Evolutionary conservation across 2,797 vertebrate species (phyloP), one percentile per base, ranked within the genome.

Genomic region (Sebastes alutus): DNA sequence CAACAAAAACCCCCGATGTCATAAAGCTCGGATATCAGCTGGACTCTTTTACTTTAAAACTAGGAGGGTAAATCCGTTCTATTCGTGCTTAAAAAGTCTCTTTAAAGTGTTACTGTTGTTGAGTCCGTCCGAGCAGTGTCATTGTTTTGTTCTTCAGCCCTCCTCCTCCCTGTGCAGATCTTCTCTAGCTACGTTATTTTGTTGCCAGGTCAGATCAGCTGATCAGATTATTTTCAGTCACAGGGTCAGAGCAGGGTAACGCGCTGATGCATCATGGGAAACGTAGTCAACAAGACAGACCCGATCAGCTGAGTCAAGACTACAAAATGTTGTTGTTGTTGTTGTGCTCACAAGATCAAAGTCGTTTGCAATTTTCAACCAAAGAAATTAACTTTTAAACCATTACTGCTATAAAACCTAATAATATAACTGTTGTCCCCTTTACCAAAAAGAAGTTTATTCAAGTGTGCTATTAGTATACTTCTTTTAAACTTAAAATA

Each of bases 141-240:
- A 94, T 95, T 94, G 94, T 96, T 93, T 93, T 92, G 93, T 94
- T 93, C 90, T 88, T 90, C 90, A 90, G 60, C 16, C 38, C 14
- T 84, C 84, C 93, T 90, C 94, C 92, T 95, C 93, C 94, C 92
- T 87, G 62, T 42, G 32, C 82, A 88, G 89, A 84, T 81, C 13
- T 75, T 89, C 90, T 90, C 77, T 89, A 82, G 93, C 92, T 93
- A 85, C 88, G 90, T 83, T 94, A 90, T 94, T 92, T 95, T 94
- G 95, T 95, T 96, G 93, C 94, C 95, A 96, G 93, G 95, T 94
- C 94, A 94, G 89, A 96, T 96, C 96, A 96, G 96, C 95, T 96
- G 95, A 96, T 96, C 93, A 90, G 94, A 93, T 95, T 95, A 95
- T 96, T 95, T 96, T 94, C 90, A 93, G 90, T 95, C 94, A 93